These are phyloP conservation scores for Catharus minimus DNA, from an alignment of 2,113 vertebrate species.

Conservation along the genomic window DNA sequence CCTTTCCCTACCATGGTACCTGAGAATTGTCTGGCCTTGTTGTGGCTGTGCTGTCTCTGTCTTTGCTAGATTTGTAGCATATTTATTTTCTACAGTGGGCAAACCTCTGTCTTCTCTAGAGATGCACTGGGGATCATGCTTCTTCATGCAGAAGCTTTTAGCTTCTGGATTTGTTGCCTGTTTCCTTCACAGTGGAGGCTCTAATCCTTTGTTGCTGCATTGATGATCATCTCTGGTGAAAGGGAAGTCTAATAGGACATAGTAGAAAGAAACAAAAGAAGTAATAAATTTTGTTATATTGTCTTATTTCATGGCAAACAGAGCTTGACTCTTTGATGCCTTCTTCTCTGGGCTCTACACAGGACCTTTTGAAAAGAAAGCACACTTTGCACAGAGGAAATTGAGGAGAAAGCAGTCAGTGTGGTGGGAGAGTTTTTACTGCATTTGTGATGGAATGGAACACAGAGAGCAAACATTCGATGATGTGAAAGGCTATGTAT, in stretches of 20 bases:
- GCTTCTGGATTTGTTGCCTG: not conserved
- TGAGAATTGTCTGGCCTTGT: not conserved
- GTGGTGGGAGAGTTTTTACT: not conserved
- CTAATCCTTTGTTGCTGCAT: not conserved
- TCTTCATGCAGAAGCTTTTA: not conserved
- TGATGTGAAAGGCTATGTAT: conserved; percentile 45
- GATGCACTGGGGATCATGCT: not conserved
- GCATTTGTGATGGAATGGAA: not conserved
- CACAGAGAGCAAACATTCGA: not conserved
- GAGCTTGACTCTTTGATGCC: not conserved
- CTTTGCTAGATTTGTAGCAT: not conserved
- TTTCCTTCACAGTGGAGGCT: not conserved
- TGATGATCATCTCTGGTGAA: not conserved
- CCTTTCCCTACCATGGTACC: not conserved
- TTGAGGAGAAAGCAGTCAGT: not conserved
- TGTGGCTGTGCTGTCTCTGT: not conserved
- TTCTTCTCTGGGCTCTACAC: not conserved
- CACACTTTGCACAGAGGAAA: not conserved
- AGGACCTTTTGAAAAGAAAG: not conserved
- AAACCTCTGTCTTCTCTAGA: not conserved
- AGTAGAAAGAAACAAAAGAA: not conserved
- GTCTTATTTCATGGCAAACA: not conserved
- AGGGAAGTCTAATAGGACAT: not conserved
- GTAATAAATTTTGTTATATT: not conserved
- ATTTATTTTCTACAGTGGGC: not conserved